phyloP scores from a whole-genome alignment of 2,888 invertebrate genomes.

The Drosophila nr. perissopoda region DNA sequence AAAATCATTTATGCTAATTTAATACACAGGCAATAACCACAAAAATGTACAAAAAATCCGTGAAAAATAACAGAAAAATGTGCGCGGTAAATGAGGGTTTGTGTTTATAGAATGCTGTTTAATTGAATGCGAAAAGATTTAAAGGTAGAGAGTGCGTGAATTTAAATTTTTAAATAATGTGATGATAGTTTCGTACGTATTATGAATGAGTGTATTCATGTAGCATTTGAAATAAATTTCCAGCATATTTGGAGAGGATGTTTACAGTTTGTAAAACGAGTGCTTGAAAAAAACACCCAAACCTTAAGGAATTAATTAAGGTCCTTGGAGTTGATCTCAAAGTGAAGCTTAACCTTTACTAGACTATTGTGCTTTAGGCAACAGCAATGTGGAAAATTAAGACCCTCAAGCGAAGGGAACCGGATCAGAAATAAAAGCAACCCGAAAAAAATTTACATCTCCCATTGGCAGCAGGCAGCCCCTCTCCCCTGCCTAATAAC shows the following conservation, averaged over 20 bases:
- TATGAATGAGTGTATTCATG: not conserved
- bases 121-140: conserved; percentile 23
- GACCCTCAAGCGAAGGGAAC: conserved; percentile 61
- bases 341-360: conserved; percentile 61
- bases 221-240: not conserved
- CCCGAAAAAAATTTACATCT: conserved; percentile 15
- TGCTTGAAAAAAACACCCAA: conserved; percentile 18
- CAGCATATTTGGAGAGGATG: conserved; percentile 9
- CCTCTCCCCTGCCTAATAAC: conserved; percentile 8
- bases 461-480: conserved; percentile 20
- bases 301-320: conserved; percentile 65
- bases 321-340: conserved; percentile 43
- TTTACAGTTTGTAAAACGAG: conserved; percentile 36
- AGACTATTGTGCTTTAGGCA: conserved; percentile 38
- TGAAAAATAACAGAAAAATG: conserved; percentile 16
- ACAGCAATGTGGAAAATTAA: conserved; percentile 71
- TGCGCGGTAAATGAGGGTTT: conserved; percentile 18
- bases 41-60: conserved; percentile 46
- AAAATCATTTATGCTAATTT: conserved; percentile 81
- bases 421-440: conserved; percentile 18
- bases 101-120: conserved; percentile 4
- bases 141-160: conserved; percentile 12
- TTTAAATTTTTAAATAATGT: not conserved
- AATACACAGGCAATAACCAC: conserved; percentile 79
- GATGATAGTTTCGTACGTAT: not conserved